phyloP scores from a whole-genome alignment of 2,113 vertebrate genomes.

The Bufo bufo region DNA sequence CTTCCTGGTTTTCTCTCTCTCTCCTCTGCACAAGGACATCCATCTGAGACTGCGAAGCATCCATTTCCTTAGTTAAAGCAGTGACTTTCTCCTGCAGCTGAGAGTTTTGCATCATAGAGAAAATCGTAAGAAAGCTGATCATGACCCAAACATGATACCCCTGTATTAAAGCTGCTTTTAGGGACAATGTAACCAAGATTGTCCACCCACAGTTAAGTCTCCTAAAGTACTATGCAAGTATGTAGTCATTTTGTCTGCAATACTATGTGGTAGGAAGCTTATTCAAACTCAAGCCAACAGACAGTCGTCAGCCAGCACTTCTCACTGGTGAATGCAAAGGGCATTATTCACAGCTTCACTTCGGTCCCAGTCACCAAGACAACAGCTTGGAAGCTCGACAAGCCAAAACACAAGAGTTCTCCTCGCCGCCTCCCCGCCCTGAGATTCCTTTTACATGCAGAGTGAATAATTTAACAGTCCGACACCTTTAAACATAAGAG shows the following conservation, averaged over 20 bases:
- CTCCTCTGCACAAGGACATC: constrained; percentile 77
- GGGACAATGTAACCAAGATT: not conserved
- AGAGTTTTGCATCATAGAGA: constrained; percentile 45
- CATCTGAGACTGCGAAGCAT: constrained; percentile 75
- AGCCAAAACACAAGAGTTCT: constrained; percentile 15
- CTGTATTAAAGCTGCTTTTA: not conserved
- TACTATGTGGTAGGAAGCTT: not conserved
- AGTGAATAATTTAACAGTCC: constrained; percentile 22
- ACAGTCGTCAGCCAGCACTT: not conserved
- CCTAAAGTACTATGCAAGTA: not conserved
- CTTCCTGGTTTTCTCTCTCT: constrained; percentile 84
- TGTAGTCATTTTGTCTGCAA: not conserved
- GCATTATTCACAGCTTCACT: constrained; percentile 25
- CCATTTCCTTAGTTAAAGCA: constrained; percentile 74
- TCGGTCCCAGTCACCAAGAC: not conserved
- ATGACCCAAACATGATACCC: not conserved
- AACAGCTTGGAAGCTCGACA: constrained; percentile 36
- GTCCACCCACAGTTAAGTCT: not conserved
- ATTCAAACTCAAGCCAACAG: constrained; percentile 5
- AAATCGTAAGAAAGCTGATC: constrained; percentile 9
- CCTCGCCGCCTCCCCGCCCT: not conserved
- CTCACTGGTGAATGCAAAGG: constrained; percentile 11
- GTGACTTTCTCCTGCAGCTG: constrained; percentile 80
- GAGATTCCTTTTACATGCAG: constrained; percentile 27
- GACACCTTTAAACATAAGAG: constrained; percentile 12